Base-by-base conservation (phyloP, 2,113 vertebrate species). In the Riparia riparia region DNA sequence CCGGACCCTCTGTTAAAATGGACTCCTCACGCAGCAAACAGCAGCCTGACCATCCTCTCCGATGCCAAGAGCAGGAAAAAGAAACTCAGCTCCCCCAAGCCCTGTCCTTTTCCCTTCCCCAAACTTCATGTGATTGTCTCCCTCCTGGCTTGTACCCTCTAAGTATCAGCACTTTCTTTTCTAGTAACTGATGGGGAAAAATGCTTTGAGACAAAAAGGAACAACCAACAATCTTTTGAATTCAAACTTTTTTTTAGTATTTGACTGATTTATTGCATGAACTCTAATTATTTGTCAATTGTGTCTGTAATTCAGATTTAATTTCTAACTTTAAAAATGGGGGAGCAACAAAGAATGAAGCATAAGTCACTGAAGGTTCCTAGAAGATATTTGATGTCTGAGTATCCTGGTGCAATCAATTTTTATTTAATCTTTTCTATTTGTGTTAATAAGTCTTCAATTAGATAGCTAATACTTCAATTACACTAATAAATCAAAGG, bases 281-380 rank as follows among this genome's bases (percentile, higher is more conserved):
- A 42, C 6, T 70, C 0, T 0, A 81, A 34, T 76, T 3, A 56
- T 71, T 73, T 81, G 9, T 60, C 26, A 60, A 6, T 26, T 47
- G 3, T 39, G 25, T 60, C 41, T 68, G 12, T 51, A 44, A 72
- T 32, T 80, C 1, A 5, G 7, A 14, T 74, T 81, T 82, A 32
- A 50, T 42, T 54, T 91, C 12, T 47, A 80, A 63, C 41, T 84
- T 54, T 29, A 49, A 70, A 68, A 64, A 21, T 0, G 0, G 4
- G 5, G 44, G 31, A 70, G 9, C 24, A 85, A 60, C 28, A 61
- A 79, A 56, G 2, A 64, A 74, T n/a, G 12, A 94, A 53, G 14
- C 6, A 1, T 51, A 53, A 57, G 4, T 34, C 12, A 2, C 14
- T 69, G 50, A 77, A 34, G 14, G 44, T 61, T 85, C n/a, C 76